Evolutionary conservation across 2,888 invertebrate genomes (phyloP).

Genomic region (Latrodectus hesperus): DNA sequence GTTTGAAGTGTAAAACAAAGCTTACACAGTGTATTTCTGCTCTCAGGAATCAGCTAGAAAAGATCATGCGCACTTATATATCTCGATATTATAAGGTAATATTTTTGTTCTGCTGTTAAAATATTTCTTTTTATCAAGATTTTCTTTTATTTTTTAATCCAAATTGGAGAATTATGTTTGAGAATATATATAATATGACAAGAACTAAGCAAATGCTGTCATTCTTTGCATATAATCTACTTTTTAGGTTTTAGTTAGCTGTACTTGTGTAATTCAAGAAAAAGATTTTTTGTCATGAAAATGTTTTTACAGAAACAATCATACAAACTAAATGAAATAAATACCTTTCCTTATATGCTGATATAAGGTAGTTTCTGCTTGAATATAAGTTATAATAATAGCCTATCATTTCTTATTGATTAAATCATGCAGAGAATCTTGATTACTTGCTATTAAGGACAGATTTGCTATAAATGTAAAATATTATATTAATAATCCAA

Average conservation of each 20-base stretch:
- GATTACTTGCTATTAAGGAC: no score
- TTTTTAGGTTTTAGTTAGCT: neutral
- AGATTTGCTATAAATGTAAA: no score
- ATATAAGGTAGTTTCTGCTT: no score
- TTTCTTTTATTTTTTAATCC: neutral
- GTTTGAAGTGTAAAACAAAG: constrained; percentile 82
- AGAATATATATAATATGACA: neutral
- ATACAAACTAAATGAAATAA: no score
- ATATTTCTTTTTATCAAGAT: constrained; percentile 32
- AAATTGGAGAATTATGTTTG: neutral
- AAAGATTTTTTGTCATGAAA: neutral
- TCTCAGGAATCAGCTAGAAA: constrained; percentile 84
- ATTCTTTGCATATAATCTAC: no score
- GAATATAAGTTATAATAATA: no score
- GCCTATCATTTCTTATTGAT: no score
- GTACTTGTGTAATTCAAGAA: neutral
- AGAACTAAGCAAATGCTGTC: neutral
- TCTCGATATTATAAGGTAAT: constrained; percentile 83
- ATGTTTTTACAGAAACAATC: neutral
- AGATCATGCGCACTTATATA: constrained; percentile 82
- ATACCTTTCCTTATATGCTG: no score
- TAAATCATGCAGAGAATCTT: no score
- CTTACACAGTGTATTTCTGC: constrained; percentile 82
- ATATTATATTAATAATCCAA: no score
- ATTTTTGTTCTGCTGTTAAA: no score